Evolutionary conservation across 2,797 vertebrate species (phyloP), one percentile per base, ranked within the genome.

Genomic region (Helostoma temminkii): DNA sequence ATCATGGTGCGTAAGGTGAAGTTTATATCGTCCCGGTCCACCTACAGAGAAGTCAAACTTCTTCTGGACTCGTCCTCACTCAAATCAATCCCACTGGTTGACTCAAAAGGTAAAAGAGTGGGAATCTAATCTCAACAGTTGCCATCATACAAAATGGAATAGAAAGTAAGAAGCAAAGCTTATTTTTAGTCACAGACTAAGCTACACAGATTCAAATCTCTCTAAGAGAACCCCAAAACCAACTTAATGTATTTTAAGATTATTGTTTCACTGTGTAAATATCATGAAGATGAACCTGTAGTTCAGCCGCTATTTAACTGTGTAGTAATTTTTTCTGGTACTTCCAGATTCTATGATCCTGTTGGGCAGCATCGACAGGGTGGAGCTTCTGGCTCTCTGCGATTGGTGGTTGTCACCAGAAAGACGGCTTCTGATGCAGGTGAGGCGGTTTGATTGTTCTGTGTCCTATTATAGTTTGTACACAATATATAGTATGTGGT

Each of bases 1-100:
- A 98, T 99, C 88, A 99, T 99, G 97, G 96, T 99, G 66, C 94
- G 92, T 18, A 94, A 96, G 1, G 95, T 98, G 83, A 95, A 95
- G 88, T 98, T 96, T 5, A 72, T 98, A 42, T 96, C 95, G 9
- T 96, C 95, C 43, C 88, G 94, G 61, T 97, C 96, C 49, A 96
- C 94, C 1, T 98, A 95, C 54, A 83, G 90, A 78, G 96, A 98
- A 39, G 89, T 98, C 64, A 91, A 90, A 69, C 75, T 80, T 0
- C 67, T 97, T 14, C 93, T 98, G 22, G 93, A 96, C 69, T 93
- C 92, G 18, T 95, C 92, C 3, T 94, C 94, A 0, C 88, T 96
- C 67, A 98, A 96, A 85, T 93, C 93, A 0, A 93, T 98, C 75
- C 97, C 97, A 0, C 87, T 99, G 72, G 97, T 99, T 24, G 96